Base-by-base conservation (phyloP, 2,797 vertebrate species). In the Smutsia temminckii region DNA sequence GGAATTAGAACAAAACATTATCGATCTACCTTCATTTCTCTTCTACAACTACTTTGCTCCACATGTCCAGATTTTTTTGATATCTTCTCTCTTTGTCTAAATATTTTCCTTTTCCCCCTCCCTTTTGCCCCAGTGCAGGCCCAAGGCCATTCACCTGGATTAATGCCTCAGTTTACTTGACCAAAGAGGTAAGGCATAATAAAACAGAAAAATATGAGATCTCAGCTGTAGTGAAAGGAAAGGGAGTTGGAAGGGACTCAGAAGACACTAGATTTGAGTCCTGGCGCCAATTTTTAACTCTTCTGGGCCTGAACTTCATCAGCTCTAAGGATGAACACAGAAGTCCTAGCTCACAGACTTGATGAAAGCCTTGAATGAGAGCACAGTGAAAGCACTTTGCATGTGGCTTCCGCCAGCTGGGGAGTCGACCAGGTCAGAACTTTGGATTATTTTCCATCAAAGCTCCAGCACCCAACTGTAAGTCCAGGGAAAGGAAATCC, bases 181-280 rank as follows among this genome's bases (percentile, higher is more conserved):
- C 23, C 14, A 64, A 86, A 83, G 61, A 72, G 9, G 37, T 57
- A 40, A 78, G 77, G 53, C 23, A 57, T 77, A 55, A 68, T 11
- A 21, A 86, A 86, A 81, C 25, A 49, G 55, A 55, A 85, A 93
- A 64, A 69, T 18, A 42, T 0, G 34, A 40, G 34, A 51, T 81
- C 83, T 87, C 61, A 66, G 23, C 49, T 72, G 37, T 78, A n/a
- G 32, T 83, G 32, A 91, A 94, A 49, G n/a, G 29, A 96, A 75
- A 86, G 53, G 51, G 34, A 77, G 4, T 21, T 55, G 20, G 46
- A 46, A 46, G 46, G 46, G 59, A 91, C 11, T 91, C 21, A 20
- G 61, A 91, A 81, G 27, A 46, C 6, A 25, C 9, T 59, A 32
- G 42, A 10, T 27, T 63, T 69, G 87, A 91, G 68, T 75, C 25